Percentiles rank a stretch among this genome's conserved stretches.
Evolutionary conservation across 2,888 invertebrate species (phyloP).

Genomic region (Spisula subtruncata): DNA sequence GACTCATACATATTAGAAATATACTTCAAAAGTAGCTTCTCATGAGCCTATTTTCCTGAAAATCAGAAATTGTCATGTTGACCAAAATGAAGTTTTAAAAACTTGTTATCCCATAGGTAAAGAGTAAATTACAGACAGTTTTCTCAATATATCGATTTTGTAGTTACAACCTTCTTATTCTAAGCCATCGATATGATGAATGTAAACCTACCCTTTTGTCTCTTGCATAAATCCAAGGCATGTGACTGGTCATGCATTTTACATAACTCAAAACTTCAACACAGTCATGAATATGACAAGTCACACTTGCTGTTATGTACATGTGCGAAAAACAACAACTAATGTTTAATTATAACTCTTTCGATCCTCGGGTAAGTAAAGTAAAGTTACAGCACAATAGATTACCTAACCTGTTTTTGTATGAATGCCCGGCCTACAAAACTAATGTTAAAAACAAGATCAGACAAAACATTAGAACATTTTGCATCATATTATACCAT

Average conservation of each 20-base stretch:
- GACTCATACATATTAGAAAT: too few species aligned
- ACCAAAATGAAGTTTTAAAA: too few species aligned
- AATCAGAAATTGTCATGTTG: too few species aligned
- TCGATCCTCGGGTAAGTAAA: neutral
- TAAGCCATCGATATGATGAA: too few species aligned
- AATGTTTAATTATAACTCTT: too few species aligned
- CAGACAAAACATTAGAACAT: neutral
- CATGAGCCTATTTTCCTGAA: too few species aligned
- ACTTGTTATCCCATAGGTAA: too few species aligned
- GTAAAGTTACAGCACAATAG: neutral
- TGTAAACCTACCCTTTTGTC: slow-evolving; percentile 32
- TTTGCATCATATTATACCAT: slow-evolving; percentile 23
- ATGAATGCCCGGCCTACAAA: slow-evolving; percentile 14
- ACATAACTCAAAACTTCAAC: slow-evolving; percentile 10
- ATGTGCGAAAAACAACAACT: neutral
- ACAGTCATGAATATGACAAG: neutral
- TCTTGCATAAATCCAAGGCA: slow-evolving; percentile 52
- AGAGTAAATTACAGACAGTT: too few species aligned
- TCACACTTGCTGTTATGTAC: neutral
- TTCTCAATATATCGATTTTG: too few species aligned
- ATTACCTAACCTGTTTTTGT: neutral
- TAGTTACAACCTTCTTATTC: too few species aligned
- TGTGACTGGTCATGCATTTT: slow-evolving; percentile 43
- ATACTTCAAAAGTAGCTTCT: too few species aligned
- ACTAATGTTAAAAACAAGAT: neutral